Evolutionary conservation across 2,888 invertebrate species (phyloP), one percentile per base, ranked within the genome.

Genomic region (Dryadula phaetusa): DNA sequence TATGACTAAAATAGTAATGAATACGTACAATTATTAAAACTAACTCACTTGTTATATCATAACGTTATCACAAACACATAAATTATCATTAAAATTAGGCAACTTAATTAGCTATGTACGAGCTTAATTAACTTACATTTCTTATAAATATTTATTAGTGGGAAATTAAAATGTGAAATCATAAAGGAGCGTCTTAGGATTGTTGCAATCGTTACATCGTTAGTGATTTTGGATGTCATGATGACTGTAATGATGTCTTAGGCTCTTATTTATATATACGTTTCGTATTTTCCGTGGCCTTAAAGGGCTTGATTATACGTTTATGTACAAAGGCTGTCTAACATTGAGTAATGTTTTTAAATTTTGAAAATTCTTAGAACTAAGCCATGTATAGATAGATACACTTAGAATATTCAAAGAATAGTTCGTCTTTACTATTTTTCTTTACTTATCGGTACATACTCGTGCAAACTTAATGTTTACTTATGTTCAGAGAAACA

Each of bases 81-180:
- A 60, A 60, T 60, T 44, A 60, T 60, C 60, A 44, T 60, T 60
- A 60, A 40, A 60, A 60, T 60, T 44, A 60, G 60, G 18, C 60
- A 46, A 18, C 42, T 44, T 60, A 60, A 60, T 60, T 44, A 60
- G 28, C 42, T 28, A 44, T 42, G 25, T 60, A 18, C 60, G 60
- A 44, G 60, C 28, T 46, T 60, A 60, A 60, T 46, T 44, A 60
- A 60, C 18, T 60, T 32, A 42, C 60, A 46, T 32, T 44, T 40
- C 40, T 32, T 60, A 60, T 66, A 61, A 42, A 66, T 62, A 64
- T 66, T 66, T 54, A 62, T 53, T 12, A 62, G 37, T 42, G 22
- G 52, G 49, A 62, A 62, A 62, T 62, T 62, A 37, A 40, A 62
- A 37, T 47, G 10, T 62, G 37, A 34, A 49, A 49, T 49, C 12